These are phyloP conservation scores for Pristionchus fissidentatus DNA, from an alignment of 2,888 invertebrate species.

Conservation along the genomic window DNA sequence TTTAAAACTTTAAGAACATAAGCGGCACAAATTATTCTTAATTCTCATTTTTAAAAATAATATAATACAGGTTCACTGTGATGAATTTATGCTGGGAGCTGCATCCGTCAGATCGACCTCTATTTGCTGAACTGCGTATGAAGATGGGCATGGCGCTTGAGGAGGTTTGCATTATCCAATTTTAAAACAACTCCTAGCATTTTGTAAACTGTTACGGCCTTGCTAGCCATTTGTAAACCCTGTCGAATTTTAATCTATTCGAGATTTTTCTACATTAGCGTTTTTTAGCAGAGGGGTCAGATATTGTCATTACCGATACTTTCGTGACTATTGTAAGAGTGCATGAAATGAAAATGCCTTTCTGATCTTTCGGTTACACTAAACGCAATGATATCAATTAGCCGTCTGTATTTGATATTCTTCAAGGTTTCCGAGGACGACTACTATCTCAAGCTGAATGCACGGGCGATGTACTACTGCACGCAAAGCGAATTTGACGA, in stretches of 20 bases:
- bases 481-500: slow-evolving; percentile 23
- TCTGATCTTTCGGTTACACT: no score
- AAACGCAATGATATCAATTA: no score
- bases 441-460: slow-evolving; percentile 28
- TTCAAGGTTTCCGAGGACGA: slow-evolving; percentile 34
- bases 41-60: background rate
- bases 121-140: slow-evolving; percentile 3
- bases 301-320: no score
- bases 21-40: background rate
- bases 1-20: background rate
- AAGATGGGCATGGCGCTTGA: slow-evolving; percentile 17
- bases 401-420: background rate
- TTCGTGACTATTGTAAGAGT: no score
- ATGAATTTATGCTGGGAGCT: slow-evolving; percentile 34
- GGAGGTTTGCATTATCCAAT: background rate
- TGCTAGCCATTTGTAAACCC: no score
- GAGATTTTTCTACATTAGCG: no score
- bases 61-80: slow-evolving; percentile 4
- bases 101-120: background rate
- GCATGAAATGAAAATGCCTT: no score
- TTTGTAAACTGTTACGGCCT: no score
- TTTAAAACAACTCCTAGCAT: no score
- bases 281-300: no score
- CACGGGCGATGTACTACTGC: slow-evolving; percentile 2
- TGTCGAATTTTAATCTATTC: no score